Base-by-base conservation (phyloP, 2,888 invertebrate genomes). In the Acleris laterana region DNA sequence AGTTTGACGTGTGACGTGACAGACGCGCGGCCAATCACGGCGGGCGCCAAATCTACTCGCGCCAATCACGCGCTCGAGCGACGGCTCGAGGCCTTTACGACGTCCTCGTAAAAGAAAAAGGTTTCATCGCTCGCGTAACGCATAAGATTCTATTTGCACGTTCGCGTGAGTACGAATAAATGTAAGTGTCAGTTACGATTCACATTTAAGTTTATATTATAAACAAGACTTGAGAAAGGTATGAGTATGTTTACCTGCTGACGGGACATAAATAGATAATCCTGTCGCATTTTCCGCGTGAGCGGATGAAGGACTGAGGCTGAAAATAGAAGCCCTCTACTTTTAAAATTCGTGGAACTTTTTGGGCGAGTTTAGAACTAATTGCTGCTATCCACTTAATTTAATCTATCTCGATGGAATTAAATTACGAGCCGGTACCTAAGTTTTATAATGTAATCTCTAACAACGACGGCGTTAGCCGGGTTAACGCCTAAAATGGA, bases 1-100 rank as follows among this genome's bases (percentile, higher is more conserved):
- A 74, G 70, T 67, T 70, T 77, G 74, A 77, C 77, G 70, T 75
- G 72, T 76, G 75, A 75, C 76, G 72, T 76, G 75, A 75, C 76
- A 77, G 74, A 75, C 70, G 70, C 62, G 68, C 38, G 69, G 70
- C 76, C 77, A 78, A 80, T 80, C 75, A 76, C 72, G 75, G 69
- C 62, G 55, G n/a, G 61, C 67, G 71, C 62, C 73, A 66, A 73
- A 61, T 73, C 72, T 69, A 64, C 68, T 68, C 55, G 68, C 61
- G 57, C 56, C 69, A 72, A 69, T 70, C 68, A 70, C 68, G 68
- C 32, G 9, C 32, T 32, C 32, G 32, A 32, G 55, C 61, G 62
- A 63, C 62, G 60, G 64, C 63, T 71, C 69, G 70, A 73, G 74
- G 73, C 74, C 57, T 22, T 58, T 58, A 66, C 72, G 74, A 75